Evolutionary conservation across 2,888 invertebrate species (phyloP).

Genomic region (Drepanosiphum platanoidis): DNA sequence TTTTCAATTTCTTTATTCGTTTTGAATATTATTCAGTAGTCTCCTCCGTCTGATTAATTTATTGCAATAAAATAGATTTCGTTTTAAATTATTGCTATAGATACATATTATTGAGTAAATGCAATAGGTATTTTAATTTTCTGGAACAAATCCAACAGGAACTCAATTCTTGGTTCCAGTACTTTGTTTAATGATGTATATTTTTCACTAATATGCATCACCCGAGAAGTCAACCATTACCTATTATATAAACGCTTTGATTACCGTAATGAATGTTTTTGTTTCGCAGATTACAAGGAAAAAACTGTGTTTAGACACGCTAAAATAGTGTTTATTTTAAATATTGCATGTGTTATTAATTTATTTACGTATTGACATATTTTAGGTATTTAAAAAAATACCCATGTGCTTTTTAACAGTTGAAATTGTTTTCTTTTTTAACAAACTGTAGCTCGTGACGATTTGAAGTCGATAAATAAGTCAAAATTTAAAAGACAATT

Average conservation of each 20-base stretch:
- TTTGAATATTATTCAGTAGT: no score
- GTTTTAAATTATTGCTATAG: neutral
- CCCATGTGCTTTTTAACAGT: neutral
- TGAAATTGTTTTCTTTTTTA: neutral
- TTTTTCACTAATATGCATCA: conserved; percentile 20
- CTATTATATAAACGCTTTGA: conserved; percentile 1
- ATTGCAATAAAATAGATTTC: neutral
- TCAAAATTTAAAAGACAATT: no score
- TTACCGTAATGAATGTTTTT: conserved; percentile 36
- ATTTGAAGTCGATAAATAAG: no score
- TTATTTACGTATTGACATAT: conserved; percentile 10
- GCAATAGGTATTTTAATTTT: neutral
- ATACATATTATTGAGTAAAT: no score
- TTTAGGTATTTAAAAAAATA: neutral
- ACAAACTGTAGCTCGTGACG: no score
- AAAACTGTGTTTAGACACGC: conserved; percentile 18
- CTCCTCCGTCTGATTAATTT: no score
- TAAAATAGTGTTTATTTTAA: conserved; percentile 9
- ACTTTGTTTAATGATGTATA: neutral
- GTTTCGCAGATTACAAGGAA: neutral
- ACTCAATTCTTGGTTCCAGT: conserved; percentile 22
- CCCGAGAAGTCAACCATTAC: neutral
- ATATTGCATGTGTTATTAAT: neutral
- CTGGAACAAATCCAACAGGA: conserved; percentile 38
- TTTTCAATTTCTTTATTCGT: neutral